Conservation (phyloP, 1,140 invertebrate species). For the Magallana ariakensis region DNA sequence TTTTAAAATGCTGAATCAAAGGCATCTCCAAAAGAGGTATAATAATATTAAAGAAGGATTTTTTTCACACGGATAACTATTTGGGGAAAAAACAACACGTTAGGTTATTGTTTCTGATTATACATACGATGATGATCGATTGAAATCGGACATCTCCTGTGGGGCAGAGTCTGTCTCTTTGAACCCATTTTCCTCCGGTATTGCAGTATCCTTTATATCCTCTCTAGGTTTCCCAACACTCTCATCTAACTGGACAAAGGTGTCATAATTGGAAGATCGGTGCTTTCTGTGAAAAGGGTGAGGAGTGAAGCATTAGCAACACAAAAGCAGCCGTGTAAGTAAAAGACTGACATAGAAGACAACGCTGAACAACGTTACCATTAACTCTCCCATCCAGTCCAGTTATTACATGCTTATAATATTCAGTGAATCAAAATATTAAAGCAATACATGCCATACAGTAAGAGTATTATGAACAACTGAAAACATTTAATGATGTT, state of each 20-base stretch:
- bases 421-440: too few species aligned
- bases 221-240: neutral
- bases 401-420: too few species aligned
- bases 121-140: constrained; percentile 6
- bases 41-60: too few species aligned
- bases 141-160: neutral
- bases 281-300: constrained; percentile 26
- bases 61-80: too few species aligned
- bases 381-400: too few species aligned
- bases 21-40: too few species aligned
- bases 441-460: too few species aligned
- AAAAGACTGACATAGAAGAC: neutral
- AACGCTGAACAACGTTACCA: too few species aligned
- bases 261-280: constrained; percentile 41
- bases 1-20: too few species aligned
- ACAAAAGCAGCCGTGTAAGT: neutral
- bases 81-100: too few species aligned
- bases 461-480: too few species aligned
- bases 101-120: neutral
- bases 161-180: neutral
- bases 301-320: constrained; percentile 1
- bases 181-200: constrained; percentile 4
- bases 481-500: too few species aligned
- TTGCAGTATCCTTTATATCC: neutral
- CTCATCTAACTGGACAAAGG: constrained; percentile 29